phyloP scores from a whole-genome alignment of 2,113 vertebrate species.

The Tachysurus fulvidraco region DNA sequence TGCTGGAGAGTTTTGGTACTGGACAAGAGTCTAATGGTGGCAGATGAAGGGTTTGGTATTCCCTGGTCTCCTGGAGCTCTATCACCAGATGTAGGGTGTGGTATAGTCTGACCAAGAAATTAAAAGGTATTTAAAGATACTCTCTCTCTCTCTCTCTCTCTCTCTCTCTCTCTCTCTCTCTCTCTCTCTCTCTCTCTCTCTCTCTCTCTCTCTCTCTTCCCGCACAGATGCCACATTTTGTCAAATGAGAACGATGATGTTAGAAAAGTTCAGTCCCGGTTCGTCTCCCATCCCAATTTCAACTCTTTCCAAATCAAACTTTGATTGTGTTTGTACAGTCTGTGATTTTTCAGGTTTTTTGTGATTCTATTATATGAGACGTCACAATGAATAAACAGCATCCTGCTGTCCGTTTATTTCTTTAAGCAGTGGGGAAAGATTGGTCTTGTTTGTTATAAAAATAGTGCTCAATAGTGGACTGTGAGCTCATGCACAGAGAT shows the following conservation, averaged over 20 bases:
- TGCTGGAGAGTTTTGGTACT: background rate
- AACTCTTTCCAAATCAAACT: constrained; percentile 54
- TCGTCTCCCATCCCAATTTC: constrained; percentile 49
- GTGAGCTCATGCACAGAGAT: constrained; percentile 65
- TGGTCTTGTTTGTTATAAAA: constrained; percentile 63
- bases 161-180: background rate
- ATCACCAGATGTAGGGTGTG: background rate
- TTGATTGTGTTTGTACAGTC: constrained; percentile 71
- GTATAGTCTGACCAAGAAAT: background rate
- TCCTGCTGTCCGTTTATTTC: constrained; percentile 68
- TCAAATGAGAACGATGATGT: constrained; percentile 63
- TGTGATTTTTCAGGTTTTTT: constrained; percentile 67
- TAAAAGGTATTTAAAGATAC: background rate
- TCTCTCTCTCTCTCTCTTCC: background rate
- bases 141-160: background rate
- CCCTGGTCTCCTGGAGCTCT: background rate
- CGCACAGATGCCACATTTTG: background rate
- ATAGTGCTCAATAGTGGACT: constrained; percentile 57
- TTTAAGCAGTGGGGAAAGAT: constrained; percentile 61
- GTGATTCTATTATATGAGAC: constrained; percentile 57
- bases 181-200: background rate
- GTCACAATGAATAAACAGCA: constrained; percentile 65
- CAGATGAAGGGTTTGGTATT: background rate
- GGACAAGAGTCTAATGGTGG: background rate
- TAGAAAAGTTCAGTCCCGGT: constrained; percentile 46